Percentiles rank a stretch among this genome's conserved stretches.
Evolutionary conservation across 2,888 invertebrate species (phyloP).

Genomic region (Plebejus anna): DNA sequence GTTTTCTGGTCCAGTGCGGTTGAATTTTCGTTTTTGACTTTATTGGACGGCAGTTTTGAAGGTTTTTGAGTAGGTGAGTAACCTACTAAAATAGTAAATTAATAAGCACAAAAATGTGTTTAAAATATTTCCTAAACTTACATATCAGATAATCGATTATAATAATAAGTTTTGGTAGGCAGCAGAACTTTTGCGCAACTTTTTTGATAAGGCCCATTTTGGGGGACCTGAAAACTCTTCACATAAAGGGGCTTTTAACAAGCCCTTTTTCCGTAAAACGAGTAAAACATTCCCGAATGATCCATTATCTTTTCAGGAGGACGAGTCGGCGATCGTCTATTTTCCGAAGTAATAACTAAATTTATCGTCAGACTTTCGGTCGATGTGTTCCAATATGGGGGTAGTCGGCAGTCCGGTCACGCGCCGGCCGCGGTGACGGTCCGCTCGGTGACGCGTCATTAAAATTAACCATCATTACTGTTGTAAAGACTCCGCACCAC

Average conservation of each 20-base stretch:
- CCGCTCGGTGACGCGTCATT: slow-evolving; percentile 71
- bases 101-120: too few species aligned
- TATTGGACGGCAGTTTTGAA: neutral
- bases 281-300: slow-evolving; percentile 76
- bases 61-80: neutral
- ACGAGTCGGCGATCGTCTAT: slow-evolving; percentile 80
- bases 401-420: slow-evolving; percentile 68
- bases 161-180: neutral
- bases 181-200: neutral
- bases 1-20: neutral
- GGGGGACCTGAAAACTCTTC: slow-evolving; percentile 66
- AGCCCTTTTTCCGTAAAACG: slow-evolving; percentile 69
- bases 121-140: neutral
- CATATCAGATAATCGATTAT: neutral
- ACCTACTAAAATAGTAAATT: neutral
- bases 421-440: slow-evolving; percentile 42
- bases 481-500: slow-evolving; percentile 68
- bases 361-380: slow-evolving; percentile 77
- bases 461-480: slow-evolving; percentile 79
- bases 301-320: slow-evolving; percentile 77
- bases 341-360: slow-evolving; percentile 80
- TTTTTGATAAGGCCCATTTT: slow-evolving; percentile 51
- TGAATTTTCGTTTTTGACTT: neutral
- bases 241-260: slow-evolving; percentile 74
- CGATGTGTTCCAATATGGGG: slow-evolving; percentile 69